phyloP scores from a whole-genome alignment of 1,140 invertebrate species.

The Zaprionus lachaisei region DNA sequence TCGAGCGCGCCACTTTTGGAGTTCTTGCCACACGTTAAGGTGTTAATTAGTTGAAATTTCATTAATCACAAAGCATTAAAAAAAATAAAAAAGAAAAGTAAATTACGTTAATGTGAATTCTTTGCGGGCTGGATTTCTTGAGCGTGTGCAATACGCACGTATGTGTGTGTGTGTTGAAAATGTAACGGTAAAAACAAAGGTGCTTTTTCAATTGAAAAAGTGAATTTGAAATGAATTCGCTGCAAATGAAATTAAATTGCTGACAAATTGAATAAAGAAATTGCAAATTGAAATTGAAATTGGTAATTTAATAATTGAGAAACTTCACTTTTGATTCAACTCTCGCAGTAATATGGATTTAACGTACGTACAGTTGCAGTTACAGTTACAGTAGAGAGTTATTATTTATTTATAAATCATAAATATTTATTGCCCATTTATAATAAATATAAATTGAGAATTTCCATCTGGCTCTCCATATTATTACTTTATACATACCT shows the following conservation, averaged over 20 bases:
- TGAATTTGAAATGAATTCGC: neutral
- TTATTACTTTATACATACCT: neutral
- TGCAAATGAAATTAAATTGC: neutral
- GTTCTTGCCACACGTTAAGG: constrained; percentile 41
- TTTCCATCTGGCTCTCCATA: neutral
- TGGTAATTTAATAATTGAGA: neutral
- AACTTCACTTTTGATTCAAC: neutral
- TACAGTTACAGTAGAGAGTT: neutral
- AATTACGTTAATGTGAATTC: constrained; percentile 48
- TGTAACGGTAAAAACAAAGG: neutral
- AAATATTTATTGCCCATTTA: neutral
- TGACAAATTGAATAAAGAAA: constrained; percentile 2
- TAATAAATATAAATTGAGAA: neutral
- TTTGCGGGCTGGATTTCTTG: constrained; percentile 27
- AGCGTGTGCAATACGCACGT: neutral
- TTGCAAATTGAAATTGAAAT: neutral
- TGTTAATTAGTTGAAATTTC: constrained; percentile 68
- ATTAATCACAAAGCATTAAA: constrained; percentile 59
- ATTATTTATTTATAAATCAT: neutral
- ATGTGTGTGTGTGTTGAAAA: neutral
- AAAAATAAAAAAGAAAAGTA: constrained; percentile 26
- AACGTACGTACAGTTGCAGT: constrained; percentile 21
- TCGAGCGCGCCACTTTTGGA: constrained; percentile 44
- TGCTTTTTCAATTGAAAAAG: neutral
- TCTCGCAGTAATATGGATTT: constrained; percentile 22